Base-by-base conservation (phyloP, 1,140 invertebrate genomes). In the Trypoxylus dichotomus region DNA sequence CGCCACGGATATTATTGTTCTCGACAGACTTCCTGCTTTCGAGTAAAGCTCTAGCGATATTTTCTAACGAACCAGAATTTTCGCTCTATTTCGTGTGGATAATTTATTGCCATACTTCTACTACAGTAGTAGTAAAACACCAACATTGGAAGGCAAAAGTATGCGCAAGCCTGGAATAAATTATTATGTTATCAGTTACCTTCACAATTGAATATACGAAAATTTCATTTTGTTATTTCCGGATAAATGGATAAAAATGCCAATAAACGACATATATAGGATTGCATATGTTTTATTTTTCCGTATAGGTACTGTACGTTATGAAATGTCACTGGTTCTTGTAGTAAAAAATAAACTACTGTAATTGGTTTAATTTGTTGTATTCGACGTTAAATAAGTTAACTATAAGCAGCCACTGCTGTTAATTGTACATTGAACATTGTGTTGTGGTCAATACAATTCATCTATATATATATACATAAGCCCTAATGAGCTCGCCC, bases 51-150 rank as follows among this genome's bases (percentile, higher is more conserved):
- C 60, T 11, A 19, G 25, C 60, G 60, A 63, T 63, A 63, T 63
- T 63, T 63, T 63, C 60, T 63, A 63, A 63, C 60, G 60, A 63
- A 63, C n/a, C 60, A 63, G 60, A 63, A 63, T 63, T 63, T 63
- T 63, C 60, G 19, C 60, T 63, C 60, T 63, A 63, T 27, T 63
- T 63, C 60, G 60, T 63, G 60, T 63, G 60, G 60, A 63, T 63
- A 63, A 63, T 63, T 63, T 63, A 63, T 63, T 63, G 25, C 60
- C 60, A 63, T 19, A 11, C n/a, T 63, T 24, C 60, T 63, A 63
- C 60, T 63, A 63, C 60, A 63, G 19, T 63, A 63, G 60, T 63
- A 63, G 60, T 63, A 63, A 63, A 24, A 27, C 43, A 27, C 60
- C 24, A 63, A 63, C 60, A 27, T 63, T 63, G 21, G 60, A 63